A percentile compares a stretch with the other conserved stretches of the same genome.
Evolutionary conservation across 2,797 vertebrate species (phyloP).

Genomic region (Brachyrhaphis roseni): DNA sequence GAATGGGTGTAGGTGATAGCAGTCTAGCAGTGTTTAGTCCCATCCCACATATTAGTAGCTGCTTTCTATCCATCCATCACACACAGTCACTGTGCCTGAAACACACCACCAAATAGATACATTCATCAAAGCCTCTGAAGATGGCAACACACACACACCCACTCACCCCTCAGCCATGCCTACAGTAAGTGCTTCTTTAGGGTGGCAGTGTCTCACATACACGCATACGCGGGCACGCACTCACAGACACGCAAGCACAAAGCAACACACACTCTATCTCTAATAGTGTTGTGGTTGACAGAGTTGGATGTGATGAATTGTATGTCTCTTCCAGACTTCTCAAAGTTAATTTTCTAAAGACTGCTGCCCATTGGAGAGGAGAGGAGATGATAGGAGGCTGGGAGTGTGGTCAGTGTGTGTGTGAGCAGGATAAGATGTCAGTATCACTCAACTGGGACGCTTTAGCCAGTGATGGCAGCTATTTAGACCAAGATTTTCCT

Average conservation of each 20-base stretch:
- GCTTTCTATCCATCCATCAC: conserved; percentile 72
- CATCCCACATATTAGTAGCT: conserved; percentile 71
- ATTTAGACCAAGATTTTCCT: conserved; percentile 33
- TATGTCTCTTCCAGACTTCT: conserved; percentile 81
- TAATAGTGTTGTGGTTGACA: conserved; percentile 80
- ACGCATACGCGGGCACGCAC: neutral
- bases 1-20: conserved; percentile 70
- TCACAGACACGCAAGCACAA: neutral
- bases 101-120: conserved; percentile 71
- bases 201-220: conserved; percentile 10
- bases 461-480: conserved; percentile 14
- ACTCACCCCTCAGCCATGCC: conserved; percentile 26
- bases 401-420: conserved; percentile 54
- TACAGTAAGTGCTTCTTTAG: conserved; percentile 52
- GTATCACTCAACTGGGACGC: conserved; percentile 40
- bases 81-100: conserved; percentile 54
- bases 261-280: conserved; percentile 25
- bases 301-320: conserved; percentile 80
- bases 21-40: conserved; percentile 66
- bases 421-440: conserved; percentile 29
- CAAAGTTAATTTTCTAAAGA: conserved; percentile 88
- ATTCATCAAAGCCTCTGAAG: conserved; percentile 69
- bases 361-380: conserved; percentile 87
- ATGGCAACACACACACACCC: conserved; percentile 38
- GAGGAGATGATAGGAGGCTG: conserved; percentile 68